Conservation (phyloP, 2,888 invertebrate genomes). For the Helleia helle region DNA sequence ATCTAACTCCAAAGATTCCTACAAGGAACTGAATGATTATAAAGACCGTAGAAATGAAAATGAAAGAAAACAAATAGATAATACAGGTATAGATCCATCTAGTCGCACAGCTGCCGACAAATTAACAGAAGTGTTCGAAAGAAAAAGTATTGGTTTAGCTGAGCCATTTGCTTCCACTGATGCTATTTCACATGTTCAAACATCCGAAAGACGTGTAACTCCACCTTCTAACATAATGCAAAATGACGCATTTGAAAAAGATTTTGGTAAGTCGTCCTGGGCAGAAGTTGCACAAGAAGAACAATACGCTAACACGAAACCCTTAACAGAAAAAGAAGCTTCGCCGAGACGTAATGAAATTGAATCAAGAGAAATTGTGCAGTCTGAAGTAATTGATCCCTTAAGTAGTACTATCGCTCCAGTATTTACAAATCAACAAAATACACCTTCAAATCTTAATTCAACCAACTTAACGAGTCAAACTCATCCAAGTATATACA, state of each 20-base stretch:
- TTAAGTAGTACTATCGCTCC: conserved; percentile 21
- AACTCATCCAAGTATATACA: conserved; percentile 1
- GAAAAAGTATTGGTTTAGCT: conserved; percentile 54
- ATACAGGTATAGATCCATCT: conserved; percentile 39
- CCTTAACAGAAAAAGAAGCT: conserved; percentile 32
- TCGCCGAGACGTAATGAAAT: conserved; percentile 36
- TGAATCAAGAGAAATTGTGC: conserved; percentile 30
- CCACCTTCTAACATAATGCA: conserved; percentile 51
- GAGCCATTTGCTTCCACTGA: conserved; percentile 47
- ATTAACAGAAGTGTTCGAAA: conserved; percentile 63
- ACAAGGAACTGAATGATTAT: conserved; percentile 65
- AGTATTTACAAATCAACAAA: conserved; percentile 9
- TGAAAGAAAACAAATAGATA: conserved; percentile 54
- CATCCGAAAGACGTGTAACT: conserved; percentile 64
- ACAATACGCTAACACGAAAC: conserved; percentile 30
- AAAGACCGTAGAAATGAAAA: conserved; percentile 66
- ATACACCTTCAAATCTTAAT: neutral
- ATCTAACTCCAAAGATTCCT: conserved; percentile 65
- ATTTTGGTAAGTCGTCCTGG: conserved; percentile 59
- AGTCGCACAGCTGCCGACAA: conserved; percentile 64
- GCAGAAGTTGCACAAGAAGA: conserved; percentile 64
- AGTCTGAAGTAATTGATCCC: conserved; percentile 28
- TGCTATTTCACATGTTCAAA: conserved; percentile 37
- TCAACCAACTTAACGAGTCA: neutral
- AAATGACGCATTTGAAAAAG: conserved; percentile 64